Evolutionary conservation across 2,797 vertebrate genomes (phyloP).

Genomic region (Danio aesculapii): DNA sequence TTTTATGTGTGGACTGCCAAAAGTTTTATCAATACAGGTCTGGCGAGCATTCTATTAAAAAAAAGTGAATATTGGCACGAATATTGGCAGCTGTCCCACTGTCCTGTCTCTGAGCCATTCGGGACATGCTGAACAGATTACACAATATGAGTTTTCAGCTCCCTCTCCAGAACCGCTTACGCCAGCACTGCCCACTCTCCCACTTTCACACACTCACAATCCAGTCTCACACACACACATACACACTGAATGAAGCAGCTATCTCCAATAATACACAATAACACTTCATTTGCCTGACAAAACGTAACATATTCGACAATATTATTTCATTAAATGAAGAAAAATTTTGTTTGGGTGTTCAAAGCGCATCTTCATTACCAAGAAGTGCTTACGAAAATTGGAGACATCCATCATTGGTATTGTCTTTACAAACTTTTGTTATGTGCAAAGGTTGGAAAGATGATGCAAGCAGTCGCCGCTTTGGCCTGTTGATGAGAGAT

Average conservation of each 20-base stretch:
- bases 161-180: slow-evolving; percentile 62
- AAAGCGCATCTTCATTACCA: background rate
- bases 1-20: slow-evolving; percentile 68
- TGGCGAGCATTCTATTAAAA: slow-evolving; percentile 67
- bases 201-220: slow-evolving; percentile 57
- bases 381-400: background rate
- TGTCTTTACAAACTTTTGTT: background rate
- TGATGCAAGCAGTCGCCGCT: background rate
- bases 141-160: slow-evolving; percentile 78
- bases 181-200: slow-evolving; percentile 71
- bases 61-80: slow-evolving; percentile 48
- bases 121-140: slow-evolving; percentile 79
- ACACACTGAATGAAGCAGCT: background rate
- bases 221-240: slow-evolving; percentile 16
- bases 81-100: slow-evolving; percentile 71
- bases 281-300: slow-evolving; percentile 7
- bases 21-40: slow-evolving; percentile 72
- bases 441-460: slow-evolving; percentile 6
- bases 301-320: background rate
- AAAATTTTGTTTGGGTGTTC: background rate
- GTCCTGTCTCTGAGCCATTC: slow-evolving; percentile 72
- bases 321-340: background rate
- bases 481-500: slow-evolving; percentile 22
- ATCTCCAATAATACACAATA: slow-evolving; percentile 45
- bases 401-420: background rate